A percentile compares a stretch with the other conserved stretches of the same genome.
These are phyloP conservation scores for Xenopus petersii DNA, from an alignment of 2,797 vertebrate species.

Conservation along the genomic window DNA sequence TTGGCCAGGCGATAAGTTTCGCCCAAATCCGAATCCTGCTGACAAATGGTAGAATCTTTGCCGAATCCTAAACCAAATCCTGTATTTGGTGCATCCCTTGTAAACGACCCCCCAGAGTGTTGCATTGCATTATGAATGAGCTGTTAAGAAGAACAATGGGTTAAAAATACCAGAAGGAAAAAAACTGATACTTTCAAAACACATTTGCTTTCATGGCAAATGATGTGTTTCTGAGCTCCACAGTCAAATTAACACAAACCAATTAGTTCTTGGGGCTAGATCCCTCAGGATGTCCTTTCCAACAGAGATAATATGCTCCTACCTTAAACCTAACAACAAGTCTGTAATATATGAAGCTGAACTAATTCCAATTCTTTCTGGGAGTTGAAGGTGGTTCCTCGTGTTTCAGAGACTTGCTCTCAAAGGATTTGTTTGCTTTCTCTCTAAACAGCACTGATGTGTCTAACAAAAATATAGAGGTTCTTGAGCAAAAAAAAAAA, in stretches of 20 bases:
- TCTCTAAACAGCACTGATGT: neutral
- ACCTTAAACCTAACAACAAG: conserved; percentile 38
- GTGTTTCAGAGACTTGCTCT: conserved; percentile 14
- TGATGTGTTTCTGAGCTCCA: neutral
- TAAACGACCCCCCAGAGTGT: no score
- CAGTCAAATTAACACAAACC: conserved; percentile 27
- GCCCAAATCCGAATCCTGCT: no score
- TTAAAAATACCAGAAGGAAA: no score
- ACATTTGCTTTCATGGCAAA: no score
- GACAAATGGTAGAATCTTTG: no score
- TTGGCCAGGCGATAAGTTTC: no score
- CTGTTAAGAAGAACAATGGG: no score
- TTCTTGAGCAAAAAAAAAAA: neutral
- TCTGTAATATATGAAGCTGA: conserved; percentile 40
- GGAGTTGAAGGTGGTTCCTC: conserved; percentile 16
- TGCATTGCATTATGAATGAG: no score
- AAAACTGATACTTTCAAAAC: no score
- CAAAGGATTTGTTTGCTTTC: conserved; percentile 10
- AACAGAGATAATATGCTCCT: conserved; percentile 29
- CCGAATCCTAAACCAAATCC: no score
- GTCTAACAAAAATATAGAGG: conserved; percentile 3
- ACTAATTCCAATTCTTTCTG: conserved; percentile 39
- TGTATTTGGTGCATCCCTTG: no score
- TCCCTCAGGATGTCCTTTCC: conserved; percentile 30
- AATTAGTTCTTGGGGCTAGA: conserved; percentile 29